Conservation (phyloP, 2,797 vertebrate species). For the Gastrophryne carolinensis region DNA sequence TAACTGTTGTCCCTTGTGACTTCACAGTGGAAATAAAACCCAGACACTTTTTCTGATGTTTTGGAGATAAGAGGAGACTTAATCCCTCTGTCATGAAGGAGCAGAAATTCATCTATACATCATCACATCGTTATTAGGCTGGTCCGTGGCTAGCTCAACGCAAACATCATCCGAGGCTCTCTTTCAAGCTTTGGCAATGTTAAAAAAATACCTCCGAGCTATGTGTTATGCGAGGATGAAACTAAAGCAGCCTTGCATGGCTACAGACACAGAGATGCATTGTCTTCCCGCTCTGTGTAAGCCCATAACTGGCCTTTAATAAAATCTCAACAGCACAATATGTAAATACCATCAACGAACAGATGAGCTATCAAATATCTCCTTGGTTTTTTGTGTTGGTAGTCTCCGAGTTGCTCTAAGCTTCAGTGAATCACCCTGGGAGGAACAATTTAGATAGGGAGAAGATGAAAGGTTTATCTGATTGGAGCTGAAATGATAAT, state of each 20-base stretch:
- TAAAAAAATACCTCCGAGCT: conserved; percentile 77
- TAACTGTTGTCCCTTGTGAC: conserved; percentile 73
- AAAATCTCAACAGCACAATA: conserved; percentile 69
- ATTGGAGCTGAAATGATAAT: conserved; percentile 63
- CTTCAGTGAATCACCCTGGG: conserved; percentile 59
- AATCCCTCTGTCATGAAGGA: conserved; percentile 81
- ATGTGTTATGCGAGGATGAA: conserved; percentile 81
- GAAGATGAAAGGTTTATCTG: conserved; percentile 65
- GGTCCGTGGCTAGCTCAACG: conserved; percentile 66
- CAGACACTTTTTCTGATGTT: conserved; percentile 87
- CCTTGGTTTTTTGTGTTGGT: conserved; percentile 61
- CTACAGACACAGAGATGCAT: conserved; percentile 76
- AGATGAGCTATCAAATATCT: conserved; percentile 71
- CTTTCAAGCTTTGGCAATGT: conserved; percentile 64
- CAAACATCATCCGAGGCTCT: conserved; percentile 70
- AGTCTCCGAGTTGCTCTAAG: conserved; percentile 61
- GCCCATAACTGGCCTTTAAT: conserved; percentile 72
- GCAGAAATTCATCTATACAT: conserved; percentile 90
- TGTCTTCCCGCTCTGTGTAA: conserved; percentile 73
- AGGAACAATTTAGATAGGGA: conserved; percentile 68
- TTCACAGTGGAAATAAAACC: conserved; percentile 87
- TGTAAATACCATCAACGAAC: conserved; percentile 64
- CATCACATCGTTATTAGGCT: conserved; percentile 89
- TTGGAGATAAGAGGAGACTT: conserved; percentile 85
- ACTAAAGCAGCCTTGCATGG: conserved; percentile 80